Evolutionary conservation across 1,140 invertebrate species (phyloP).

Genomic region (Harpegnathos saltator): DNA sequence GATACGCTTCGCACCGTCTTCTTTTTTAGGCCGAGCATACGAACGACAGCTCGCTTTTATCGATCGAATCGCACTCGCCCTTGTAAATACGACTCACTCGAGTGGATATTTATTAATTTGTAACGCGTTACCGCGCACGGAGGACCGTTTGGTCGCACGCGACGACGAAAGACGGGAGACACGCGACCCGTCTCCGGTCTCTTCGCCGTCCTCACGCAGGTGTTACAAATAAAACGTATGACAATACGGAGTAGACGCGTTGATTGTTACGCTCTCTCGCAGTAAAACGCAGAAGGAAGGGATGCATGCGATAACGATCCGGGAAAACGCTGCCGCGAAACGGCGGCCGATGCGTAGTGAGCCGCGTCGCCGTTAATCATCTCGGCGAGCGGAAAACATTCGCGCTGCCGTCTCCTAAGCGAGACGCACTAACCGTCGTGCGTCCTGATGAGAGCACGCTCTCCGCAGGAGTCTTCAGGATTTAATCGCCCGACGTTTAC

Average conservation of each 20-base stretch:
- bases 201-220: neutral
- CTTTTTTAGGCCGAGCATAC: too few species aligned
- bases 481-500: slow-evolving; percentile 29
- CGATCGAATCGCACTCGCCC: neutral
- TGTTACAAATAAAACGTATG: slow-evolving; percentile 24
- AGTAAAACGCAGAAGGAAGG: neutral
- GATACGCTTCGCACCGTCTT: neutral
- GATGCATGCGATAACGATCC: neutral
- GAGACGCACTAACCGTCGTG: slow-evolving; percentile 12
- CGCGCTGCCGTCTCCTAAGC: neutral
- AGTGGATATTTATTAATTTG: slow-evolving; percentile 32
- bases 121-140: neutral
- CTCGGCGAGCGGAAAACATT: slow-evolving; percentile 2
- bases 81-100: slow-evolving; percentile 39
- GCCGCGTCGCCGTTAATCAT: slow-evolving; percentile 7
- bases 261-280: neutral
- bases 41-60: neutral
- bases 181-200: neutral
- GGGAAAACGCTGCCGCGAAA: neutral
- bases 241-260: neutral
- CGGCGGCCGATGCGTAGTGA: neutral
- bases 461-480: neutral
- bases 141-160: neutral
- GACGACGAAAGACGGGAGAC: neutral
- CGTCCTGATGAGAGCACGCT: neutral